A percentile compares a stretch with the other conserved stretches of the same genome.
Evolutionary conservation across 2,888 invertebrate species (phyloP).

Genomic region (Polyommatus icarus): DNA sequence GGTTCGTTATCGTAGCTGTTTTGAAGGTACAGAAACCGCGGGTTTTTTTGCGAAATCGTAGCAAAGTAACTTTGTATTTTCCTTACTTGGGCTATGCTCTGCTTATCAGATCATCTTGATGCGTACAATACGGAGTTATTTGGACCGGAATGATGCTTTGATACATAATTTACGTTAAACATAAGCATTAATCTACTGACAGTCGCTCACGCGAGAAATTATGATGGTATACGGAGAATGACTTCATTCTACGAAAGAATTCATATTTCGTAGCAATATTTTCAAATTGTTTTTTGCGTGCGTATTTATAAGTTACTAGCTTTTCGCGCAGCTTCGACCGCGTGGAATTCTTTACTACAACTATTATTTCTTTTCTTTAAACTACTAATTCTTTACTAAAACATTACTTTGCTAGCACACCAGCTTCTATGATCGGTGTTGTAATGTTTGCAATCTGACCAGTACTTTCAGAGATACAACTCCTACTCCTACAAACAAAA

Average conservation of each 20-base stretch:
- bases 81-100: background rate
- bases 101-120: slow-evolving; percentile 14
- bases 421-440: too few species aligned
- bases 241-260: background rate
- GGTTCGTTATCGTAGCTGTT: too few species aligned
- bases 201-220: slow-evolving; percentile 10
- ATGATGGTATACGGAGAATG: background rate
- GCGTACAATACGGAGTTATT: background rate
- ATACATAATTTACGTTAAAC: slow-evolving; percentile 14
- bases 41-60: background rate
- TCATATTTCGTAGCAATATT: background rate
- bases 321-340: too few species aligned
- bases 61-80: background rate
- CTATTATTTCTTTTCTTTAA: too few species aligned
- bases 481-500: too few species aligned
- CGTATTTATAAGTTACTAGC: too few species aligned
- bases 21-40: background rate
- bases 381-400: too few species aligned
- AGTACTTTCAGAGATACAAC: too few species aligned
- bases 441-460: too few species aligned
- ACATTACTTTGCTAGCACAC: too few species aligned
- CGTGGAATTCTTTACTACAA: too few species aligned
- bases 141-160: slow-evolving; percentile 20
- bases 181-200: background rate
- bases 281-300: background rate